Base-by-base conservation (phyloP, 92 coral and sea anemone genomes). In the Actinernus sp. region DNA sequence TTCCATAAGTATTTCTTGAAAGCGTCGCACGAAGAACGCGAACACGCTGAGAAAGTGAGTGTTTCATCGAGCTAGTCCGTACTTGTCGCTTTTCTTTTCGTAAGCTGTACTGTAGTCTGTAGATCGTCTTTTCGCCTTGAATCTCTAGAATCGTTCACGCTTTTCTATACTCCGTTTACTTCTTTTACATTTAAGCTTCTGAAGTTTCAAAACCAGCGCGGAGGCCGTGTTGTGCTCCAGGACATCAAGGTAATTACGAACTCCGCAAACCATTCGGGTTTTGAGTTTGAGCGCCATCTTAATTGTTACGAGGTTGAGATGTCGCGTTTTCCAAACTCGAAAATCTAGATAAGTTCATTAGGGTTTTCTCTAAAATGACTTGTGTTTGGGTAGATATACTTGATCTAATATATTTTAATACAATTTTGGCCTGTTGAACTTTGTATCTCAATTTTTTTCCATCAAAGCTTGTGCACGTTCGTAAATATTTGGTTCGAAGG, bases 191-290 rank as follows among this genome's bases (percentile, higher is more conserved):
- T 39, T 17, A 47, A 94, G 95, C 86, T 94, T 37, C 71, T 94
- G 98, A 76, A 79, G 68, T 94, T 74, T 79, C 98, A 94, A 60
- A 91, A 91, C 78, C n/a, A 65, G 61, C 98, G 98, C 31, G 97
- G 98, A 65, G 98, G 98, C 20, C 98, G 97, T 47, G 68, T 91
- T 83, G 95, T 91, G 50, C 87, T 87, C 71, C 88, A 87, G 46
- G 95, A 94, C 56, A 50, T 94, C 71, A 91, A 94, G 95, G 98
- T 93, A 73, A 26, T 21, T 0, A 1, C n/a, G n/a, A n/a, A n/a
- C n/a, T n/a, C n/a, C n/a, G n/a, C n/a, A n/a, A n/a, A n/a, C n/a
- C n/a, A n/a, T n/a, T n/a, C n/a, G n/a, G n/a, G n/a, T n/a, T n/a
- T n/a, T n/a, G n/a, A n/a, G n/a, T n/a, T n/a, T n/a, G n/a, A n/a